Base-by-base conservation (phyloP, 2,888 invertebrate genomes). In the Muschampia plurimacula region DNA sequence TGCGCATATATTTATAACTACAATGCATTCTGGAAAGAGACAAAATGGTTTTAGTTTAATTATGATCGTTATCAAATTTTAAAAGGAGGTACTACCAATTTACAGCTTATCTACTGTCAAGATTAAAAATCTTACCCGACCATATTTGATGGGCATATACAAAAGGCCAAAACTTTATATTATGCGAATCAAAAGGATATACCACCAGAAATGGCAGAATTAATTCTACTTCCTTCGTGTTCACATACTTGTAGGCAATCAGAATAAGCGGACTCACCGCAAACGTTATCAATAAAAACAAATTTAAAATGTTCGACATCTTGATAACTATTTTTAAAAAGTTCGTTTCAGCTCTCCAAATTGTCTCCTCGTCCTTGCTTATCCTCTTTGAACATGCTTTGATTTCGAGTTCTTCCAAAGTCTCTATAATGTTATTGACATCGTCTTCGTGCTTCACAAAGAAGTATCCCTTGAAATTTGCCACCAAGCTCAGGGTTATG, bases 111-210 rank as follows among this genome's bases (percentile, higher is more conserved):
- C n/a, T 52, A 52, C 13, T 5, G 49, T 10, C 13, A 49, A 52
- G 36, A 44, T 44, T 12, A 12, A 44, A 55, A 55, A 55, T 63
- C 71, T 78, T 76, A 91, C 91, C 84, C 57, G 87, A 84, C 84
- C 86, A 87, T 72, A 85, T 74, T 74, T 91, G 91, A 67, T 84
- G 85, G 6, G 88, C 12, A 74, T 88, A 91, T 1, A 87, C 83
- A 67, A 83, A 83, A 1, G 90, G 91, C 84, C 86, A 91, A 65
- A 83, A 81, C 55, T 74, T 83, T 0, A 85, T 74, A 57, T 86
- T 81, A 46, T 80, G 84, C 10, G 84, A 74, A 77, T 91, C 82
- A 68, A 92, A 89, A 0, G 91, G 91, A 82, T 90, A 92, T n/a
- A 82, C 62, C 28, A 86, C 78, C 0, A 84, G 72, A 73, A 89